phyloP scores from a whole-genome alignment of 1,140 invertebrate genomes.

The Calosoma granatense region DNA sequence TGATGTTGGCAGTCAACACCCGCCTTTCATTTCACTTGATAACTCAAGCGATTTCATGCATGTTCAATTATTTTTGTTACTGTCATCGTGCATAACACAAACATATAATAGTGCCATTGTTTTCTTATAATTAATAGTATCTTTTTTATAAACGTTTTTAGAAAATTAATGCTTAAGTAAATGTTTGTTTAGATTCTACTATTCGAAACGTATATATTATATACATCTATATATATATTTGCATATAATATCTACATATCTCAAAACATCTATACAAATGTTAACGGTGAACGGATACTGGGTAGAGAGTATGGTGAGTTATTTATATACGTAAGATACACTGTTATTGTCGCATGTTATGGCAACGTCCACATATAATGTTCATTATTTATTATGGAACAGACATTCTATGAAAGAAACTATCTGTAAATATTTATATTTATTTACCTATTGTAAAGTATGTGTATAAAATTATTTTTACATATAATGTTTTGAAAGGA shows the following conservation, averaged over 20 bases:
- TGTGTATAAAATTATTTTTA: too few species aligned
- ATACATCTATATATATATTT: constrained; percentile 1
- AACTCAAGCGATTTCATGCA: too few species aligned
- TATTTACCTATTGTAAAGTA: too few species aligned
- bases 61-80: too few species aligned
- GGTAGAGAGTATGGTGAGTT: not conserved
- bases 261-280: not conserved
- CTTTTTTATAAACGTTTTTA: constrained; percentile 35
- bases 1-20: too few species aligned
- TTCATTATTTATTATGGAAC: too few species aligned
- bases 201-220: constrained; percentile 9
- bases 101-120: constrained; percentile 34
- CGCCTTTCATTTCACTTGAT: too few species aligned
- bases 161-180: constrained; percentile 31
- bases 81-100: constrained; percentile 21
- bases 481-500: too few species aligned
- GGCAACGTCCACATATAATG: not conserved
- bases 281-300: not conserved
- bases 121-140: constrained; percentile 32
- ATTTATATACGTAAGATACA: not conserved
- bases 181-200: constrained; percentile 33
- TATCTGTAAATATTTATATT: too few species aligned
- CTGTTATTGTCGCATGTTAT: not conserved
- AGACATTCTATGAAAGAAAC: too few species aligned
- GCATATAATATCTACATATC: not conserved